Conservation (phyloP, 2,797 vertebrate genomes). For the Channallabes apus region DNA sequence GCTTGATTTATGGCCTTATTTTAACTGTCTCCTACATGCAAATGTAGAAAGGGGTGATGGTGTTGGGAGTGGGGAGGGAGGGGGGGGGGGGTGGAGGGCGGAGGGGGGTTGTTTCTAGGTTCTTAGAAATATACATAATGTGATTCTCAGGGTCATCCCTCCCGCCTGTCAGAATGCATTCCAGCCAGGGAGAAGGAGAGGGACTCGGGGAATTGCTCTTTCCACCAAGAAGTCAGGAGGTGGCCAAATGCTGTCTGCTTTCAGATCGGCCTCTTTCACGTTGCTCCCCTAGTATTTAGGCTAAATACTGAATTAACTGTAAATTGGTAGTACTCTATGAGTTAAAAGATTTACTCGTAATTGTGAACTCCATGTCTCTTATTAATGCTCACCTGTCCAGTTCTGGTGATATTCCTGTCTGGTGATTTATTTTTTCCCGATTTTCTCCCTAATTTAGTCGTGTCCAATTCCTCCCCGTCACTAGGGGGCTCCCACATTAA, state of each 20-base stretch:
- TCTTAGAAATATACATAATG: conserved; percentile 81
- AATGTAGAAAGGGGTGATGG: conserved; percentile 64
- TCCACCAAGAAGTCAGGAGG: conserved; percentile 51
- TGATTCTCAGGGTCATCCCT: conserved; percentile 81
- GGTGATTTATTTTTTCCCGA: no score
- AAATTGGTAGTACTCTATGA: neutral
- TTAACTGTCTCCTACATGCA: conserved; percentile 82
- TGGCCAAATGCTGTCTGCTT: conserved; percentile 56
- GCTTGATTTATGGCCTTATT: conserved; percentile 82
- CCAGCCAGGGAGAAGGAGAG: conserved; percentile 58
- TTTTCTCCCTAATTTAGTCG: no score
- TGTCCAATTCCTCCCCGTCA: no score
- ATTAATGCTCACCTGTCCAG: neutral
- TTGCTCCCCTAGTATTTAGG: conserved; percentile 59
- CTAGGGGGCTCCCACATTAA: no score
- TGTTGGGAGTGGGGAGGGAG: conserved; percentile 41
- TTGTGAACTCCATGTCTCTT: neutral
- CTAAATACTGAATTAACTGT: conserved; percentile 12
- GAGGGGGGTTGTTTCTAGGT: conserved; percentile 45
- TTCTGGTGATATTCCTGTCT: neutral
- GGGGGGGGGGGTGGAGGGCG: conserved; percentile 24
- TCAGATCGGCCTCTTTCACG: conserved; percentile 64
- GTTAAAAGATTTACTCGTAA: neutral
- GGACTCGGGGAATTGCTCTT: conserved; percentile 66
- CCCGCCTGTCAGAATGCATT: conserved; percentile 72